These are phyloP conservation scores for Heterocephalus glaber DNA, from an alignment of 2,113 vertebrate species.

Conservation along the genomic window DNA sequence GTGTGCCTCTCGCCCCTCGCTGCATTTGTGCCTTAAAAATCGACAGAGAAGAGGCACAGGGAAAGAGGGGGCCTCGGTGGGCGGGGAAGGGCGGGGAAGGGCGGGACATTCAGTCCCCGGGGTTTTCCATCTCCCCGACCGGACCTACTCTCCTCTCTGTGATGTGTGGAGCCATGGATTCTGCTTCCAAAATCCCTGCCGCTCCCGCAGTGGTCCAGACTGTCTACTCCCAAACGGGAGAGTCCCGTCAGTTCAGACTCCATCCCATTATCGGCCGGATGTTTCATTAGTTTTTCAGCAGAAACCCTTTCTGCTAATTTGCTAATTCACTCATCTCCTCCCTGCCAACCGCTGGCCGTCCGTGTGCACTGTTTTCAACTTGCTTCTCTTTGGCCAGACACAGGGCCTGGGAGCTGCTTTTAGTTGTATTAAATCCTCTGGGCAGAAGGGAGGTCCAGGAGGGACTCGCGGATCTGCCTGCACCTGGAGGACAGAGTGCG, in stretches of 20 bases:
- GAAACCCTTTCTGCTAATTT: slow-evolving; percentile 52
- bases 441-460: not conserved
- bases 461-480: not conserved
- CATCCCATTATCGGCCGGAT: not conserved
- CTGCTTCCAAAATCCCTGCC: not conserved
- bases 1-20: not conserved
- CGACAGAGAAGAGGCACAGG: not conserved
- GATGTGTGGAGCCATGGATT: not conserved
- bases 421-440: not conserved
- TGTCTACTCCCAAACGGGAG: not conserved
- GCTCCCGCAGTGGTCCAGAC: not conserved
- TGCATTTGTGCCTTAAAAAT: not conserved
- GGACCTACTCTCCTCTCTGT: not conserved
- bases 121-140: not conserved
- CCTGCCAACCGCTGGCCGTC: not conserved
- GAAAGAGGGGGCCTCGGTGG: not conserved
- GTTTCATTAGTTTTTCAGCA: slow-evolving; percentile 22
- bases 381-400: slow-evolving; percentile 1
- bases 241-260: not conserved
- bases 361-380: not conserved
- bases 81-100: not conserved
- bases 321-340: slow-evolving; percentile 47
- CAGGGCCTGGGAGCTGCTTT: not conserved
- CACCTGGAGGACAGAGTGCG: not conserved
- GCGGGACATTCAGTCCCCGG: not conserved